A percentile compares a stretch with the other conserved stretches of the same genome.
phyloP scores from a whole-genome alignment of 2,113 vertebrate genomes.

The Probosciger aterrimus region DNA sequence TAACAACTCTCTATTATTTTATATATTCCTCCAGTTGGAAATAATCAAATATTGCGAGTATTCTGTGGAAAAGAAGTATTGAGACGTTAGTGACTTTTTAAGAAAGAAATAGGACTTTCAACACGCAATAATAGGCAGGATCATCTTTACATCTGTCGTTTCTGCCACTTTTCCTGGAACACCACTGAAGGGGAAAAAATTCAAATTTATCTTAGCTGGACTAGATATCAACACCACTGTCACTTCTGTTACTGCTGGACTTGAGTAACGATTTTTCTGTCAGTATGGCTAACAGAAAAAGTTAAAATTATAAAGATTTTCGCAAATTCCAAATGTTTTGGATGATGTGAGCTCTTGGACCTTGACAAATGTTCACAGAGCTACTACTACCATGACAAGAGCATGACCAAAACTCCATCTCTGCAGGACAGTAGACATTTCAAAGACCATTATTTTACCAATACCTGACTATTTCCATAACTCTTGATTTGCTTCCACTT shows the following conservation, averaged over 20 bases:
- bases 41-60: neutral
- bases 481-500: neutral
- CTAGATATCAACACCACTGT: neutral
- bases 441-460: neutral
- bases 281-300: neutral
- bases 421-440: neutral
- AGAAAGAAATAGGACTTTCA: neutral
- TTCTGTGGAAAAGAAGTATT: neutral
- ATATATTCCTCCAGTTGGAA: slow-evolving; percentile 28
- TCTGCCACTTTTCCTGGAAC: neutral
- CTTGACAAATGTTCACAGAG: neutral
- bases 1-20: neutral
- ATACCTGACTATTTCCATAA: neutral
- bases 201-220: neutral
- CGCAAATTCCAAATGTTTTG: neutral
- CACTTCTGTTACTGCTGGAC: neutral
- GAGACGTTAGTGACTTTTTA: neutral
- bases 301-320: neutral
- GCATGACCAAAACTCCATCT: neutral
- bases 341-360: neutral
- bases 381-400: neutral
- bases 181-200: neutral
- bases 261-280: neutral
- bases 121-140: neutral
- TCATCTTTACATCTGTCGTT: neutral